phyloP scores from a whole-genome alignment of 92 coral and sea anemone species.

The Epizoanthus stellaris region DNA sequence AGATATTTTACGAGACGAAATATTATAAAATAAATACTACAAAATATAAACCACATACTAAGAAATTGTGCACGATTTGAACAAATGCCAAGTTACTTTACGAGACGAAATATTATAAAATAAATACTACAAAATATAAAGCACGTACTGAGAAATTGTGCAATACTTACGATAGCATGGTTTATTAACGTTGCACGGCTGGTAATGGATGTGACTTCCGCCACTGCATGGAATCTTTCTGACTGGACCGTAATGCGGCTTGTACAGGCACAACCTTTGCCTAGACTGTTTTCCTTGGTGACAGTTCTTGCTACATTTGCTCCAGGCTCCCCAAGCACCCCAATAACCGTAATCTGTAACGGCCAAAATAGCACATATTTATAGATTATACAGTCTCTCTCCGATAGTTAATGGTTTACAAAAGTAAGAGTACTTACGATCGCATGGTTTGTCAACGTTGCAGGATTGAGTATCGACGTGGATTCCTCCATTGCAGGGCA shows the following conservation, averaged over 20 bases:
- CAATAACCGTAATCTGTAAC: conserved; percentile 31
- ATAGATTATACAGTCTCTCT: neutral
- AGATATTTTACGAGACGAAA: too few species aligned
- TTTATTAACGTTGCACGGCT: neutral
- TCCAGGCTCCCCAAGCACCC: conserved; percentile 43
- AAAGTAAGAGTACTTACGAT: neutral
- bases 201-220: neutral
- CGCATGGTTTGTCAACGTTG: conserved; percentile 1
- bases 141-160: too few species aligned
- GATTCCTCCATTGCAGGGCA: neutral
- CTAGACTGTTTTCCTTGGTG: conserved; percentile 29
- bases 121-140: too few species aligned
- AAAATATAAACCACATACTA: too few species aligned
- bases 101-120: too few species aligned
- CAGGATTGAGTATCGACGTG: neutral
- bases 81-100: too few species aligned
- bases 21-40: too few species aligned
- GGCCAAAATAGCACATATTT: neutral
- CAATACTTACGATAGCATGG: neutral
- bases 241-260: neutral
- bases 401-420: neutral
- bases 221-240: neutral
- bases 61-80: too few species aligned
- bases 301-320: conserved; percentile 31
- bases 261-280: neutral